Evolutionary conservation across 2,888 invertebrate genomes (phyloP).

Genomic region (Tetanocera ferruginea): DNA sequence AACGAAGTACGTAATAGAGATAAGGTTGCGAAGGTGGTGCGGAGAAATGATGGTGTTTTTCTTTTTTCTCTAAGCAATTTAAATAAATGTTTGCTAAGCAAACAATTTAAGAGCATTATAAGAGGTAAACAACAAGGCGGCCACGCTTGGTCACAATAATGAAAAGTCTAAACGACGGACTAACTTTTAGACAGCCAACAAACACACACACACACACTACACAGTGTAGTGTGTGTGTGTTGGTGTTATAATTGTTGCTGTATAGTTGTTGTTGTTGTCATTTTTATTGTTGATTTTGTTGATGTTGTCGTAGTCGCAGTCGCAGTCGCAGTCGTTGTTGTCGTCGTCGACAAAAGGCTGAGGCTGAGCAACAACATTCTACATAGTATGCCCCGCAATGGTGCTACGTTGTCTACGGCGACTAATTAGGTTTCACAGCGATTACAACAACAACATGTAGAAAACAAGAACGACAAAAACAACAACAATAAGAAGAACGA

Average conservation of each 20-base stretch:
- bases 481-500: constrained; percentile 15
- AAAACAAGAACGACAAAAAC: constrained; percentile 1
- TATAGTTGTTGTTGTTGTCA: constrained; percentile 3
- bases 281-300: constrained; percentile 16
- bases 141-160: constrained; percentile 34
- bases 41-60: too few species aligned
- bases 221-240: constrained; percentile 5
- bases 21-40: too few species aligned
- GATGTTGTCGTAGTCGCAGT: not conserved
- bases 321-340: not conserved
- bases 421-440: constrained; percentile 65
- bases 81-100: too few species aligned
- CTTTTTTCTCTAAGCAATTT: too few species aligned
- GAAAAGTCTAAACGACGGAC: constrained; percentile 41
- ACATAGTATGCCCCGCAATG: constrained; percentile 52
- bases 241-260: constrained; percentile 21
- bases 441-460: constrained; percentile 55
- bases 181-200: not conserved
- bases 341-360: constrained; percentile 26
- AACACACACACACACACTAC: not conserved
- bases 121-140: not conserved
- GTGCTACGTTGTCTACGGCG: constrained; percentile 63
- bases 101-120: not conserved
- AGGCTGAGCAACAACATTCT: not conserved
- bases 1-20: too few species aligned